phyloP scores from a whole-genome alignment of 2,888 invertebrate genomes.

The Ochlodes sylvanus region DNA sequence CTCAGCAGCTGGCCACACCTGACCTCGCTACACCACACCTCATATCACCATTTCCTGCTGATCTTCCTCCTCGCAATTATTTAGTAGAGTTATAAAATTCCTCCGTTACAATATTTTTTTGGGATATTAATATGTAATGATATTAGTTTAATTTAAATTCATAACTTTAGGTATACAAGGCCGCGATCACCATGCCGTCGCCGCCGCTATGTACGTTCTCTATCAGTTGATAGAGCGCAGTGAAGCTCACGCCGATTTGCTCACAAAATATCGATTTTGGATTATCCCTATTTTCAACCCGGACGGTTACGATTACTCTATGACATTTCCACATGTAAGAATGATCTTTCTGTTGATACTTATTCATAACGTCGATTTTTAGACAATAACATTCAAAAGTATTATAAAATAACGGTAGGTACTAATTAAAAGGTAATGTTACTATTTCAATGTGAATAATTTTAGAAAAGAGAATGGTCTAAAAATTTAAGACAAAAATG shows the following conservation, averaged over 20 bases:
- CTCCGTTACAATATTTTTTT: no score
- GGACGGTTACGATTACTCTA: constrained; percentile 78
- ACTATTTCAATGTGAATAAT: not conserved
- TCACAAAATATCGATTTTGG: constrained; percentile 74
- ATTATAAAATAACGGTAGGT: no score
- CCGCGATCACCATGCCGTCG: constrained; percentile 75
- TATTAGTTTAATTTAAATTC: not conserved
- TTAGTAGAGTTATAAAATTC: no score
- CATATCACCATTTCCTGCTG: no score
- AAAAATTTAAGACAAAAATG: constrained; percentile 75
- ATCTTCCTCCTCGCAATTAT: no score
- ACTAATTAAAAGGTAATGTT: no score
- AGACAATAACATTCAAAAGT: no score
- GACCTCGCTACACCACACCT: no score
- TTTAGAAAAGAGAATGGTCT: constrained; percentile 70
- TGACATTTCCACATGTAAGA: constrained; percentile 75
- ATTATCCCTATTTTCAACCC: constrained; percentile 78
- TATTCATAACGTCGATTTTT: no score
- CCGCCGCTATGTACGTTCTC: constrained; percentile 73
- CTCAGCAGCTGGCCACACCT: no score
- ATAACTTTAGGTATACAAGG: constrained; percentile 68
- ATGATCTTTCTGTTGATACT: not conserved
- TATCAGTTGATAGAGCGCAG: constrained; percentile 73
- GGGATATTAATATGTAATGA: no score
- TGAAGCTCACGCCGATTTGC: constrained; percentile 64